Base-by-base conservation (phyloP, 2,113 vertebrate species). In the Sinocyclocheilus maitianheensis region DNA sequence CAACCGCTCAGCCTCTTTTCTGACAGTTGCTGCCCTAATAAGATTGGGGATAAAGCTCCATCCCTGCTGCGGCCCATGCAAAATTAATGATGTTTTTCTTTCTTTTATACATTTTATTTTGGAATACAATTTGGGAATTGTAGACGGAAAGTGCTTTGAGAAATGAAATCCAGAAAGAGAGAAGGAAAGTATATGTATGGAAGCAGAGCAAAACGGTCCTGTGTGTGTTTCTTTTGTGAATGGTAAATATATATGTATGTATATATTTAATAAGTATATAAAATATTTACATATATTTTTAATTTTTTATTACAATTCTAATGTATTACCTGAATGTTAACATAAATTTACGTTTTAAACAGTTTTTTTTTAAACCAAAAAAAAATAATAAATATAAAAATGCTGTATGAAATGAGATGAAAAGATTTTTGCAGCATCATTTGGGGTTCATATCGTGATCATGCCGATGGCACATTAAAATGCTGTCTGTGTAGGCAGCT, bases 21-120 rank as follows among this genome's bases (percentile, higher is more conserved):
- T 22, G 37, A 77, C 34, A 22, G 82, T n/a, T 71, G 34, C 60
- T 67, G 48, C 16, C 24, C n/a, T 69, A 71, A 60, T 30, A 81
- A 83, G 83, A 85, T 77, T 72, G 67, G 77, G 75, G 62, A 82
- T 71, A 13, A 30, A 55, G 30, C 14, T 71, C 40, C 18, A 26
- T 40, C 48, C 43, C 40, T 51, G 37, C 60, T 22, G n/a, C 22
- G 34, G 30, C 24, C 48, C 83, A 85, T 87, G 69, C 74, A 76
- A 69, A 88, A 81, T 88, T 75, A 40, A 77, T 77, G 71, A 48
- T 48, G 69, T 77, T 85, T 75, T 76, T 67, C 34, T 40, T 18
- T 30, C 48, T 75, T 34, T 34, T 53, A 53, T 53, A 55, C 3
- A 48, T 60, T 58, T 77, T 63, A 83, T 85, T 71, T 53, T 40